Percentiles rank a stretch among this genome's conserved stretches.
Conservation (phyloP, 2,113 vertebrate genomes). For the Agapornis roseicollis region DNA sequence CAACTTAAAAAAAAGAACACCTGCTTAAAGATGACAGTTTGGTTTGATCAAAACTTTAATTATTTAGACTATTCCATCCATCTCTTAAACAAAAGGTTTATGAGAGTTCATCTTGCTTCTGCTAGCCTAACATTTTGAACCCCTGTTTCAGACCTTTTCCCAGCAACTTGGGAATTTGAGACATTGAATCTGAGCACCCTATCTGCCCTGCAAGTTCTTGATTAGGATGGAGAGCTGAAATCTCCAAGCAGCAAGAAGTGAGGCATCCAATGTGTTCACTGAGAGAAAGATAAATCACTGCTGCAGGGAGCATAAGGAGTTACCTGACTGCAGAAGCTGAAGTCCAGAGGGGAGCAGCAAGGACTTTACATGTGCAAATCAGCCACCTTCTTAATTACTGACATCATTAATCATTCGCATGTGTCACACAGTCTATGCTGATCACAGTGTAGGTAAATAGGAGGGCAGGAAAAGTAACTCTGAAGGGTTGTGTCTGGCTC, state of each 20-base stretch:
- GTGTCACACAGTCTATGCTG: background rate
- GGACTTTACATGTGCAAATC: background rate
- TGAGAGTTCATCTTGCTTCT: background rate
- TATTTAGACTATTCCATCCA: background rate
- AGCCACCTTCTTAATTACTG: slow-evolving; percentile 9
- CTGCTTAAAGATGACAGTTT: background rate
- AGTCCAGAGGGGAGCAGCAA: background rate
- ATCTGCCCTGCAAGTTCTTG: background rate
- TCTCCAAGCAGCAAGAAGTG: background rate
- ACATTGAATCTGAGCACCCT: background rate
- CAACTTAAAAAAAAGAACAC: background rate
- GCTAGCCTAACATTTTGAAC: background rate
- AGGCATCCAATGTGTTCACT: background rate
- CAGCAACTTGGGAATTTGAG: background rate
- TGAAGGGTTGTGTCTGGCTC: background rate
- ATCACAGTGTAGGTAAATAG: background rate
- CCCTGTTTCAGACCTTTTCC: background rate
- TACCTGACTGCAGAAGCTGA: background rate
- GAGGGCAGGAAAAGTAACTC: background rate
- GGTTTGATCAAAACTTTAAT: background rate
- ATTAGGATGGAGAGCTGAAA: background rate
- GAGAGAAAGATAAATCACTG: slow-evolving; percentile 29
- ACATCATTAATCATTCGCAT: background rate
- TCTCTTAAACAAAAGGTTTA: background rate
- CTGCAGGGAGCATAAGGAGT: background rate